These are phyloP conservation scores for Cladopsammia gracilis DNA, from an alignment of 64 coral and sea anemone genomes.

Conservation along the genomic window DNA sequence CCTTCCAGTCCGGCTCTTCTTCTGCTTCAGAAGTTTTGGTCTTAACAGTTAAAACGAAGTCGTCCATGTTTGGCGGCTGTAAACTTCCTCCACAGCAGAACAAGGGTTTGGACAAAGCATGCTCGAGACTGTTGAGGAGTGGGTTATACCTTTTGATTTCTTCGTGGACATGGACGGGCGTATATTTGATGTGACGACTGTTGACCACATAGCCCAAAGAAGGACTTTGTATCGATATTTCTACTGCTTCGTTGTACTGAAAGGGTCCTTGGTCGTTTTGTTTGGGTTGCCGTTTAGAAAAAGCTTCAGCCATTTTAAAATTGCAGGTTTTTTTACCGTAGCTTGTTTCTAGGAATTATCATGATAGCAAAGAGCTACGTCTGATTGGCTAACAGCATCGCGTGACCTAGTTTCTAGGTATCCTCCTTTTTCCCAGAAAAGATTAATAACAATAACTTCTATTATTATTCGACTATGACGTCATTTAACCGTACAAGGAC, in stretches of 20 bases:
- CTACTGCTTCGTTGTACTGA: slow-evolving; percentile 6
- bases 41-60: slow-evolving; percentile 18
- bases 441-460: too few species aligned
- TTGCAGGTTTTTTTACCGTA: neutral
- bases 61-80: neutral
- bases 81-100: slow-evolving; percentile 64
- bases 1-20: neutral
- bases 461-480: too few species aligned
- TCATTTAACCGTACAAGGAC: too few species aligned
- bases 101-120: slow-evolving; percentile 31
- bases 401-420: too few species aligned
- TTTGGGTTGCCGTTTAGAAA: neutral
- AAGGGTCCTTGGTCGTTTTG: neutral
- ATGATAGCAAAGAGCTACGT: neutral
- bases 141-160: slow-evolving; percentile 5
- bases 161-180: neutral
- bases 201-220: slow-evolving; percentile 40
- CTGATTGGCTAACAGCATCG: too few species aligned
- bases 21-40: neutral
- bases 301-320: slow-evolving; percentile 37
- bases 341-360: neutral
- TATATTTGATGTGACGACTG: slow-evolving; percentile 26
- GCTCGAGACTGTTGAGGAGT: slow-evolving; percentile 21
- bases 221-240: slow-evolving; percentile 26
- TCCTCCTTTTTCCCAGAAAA: too few species aligned